Conservation (phyloP, 2,113 vertebrate species). For the Mirza zaza region DNA sequence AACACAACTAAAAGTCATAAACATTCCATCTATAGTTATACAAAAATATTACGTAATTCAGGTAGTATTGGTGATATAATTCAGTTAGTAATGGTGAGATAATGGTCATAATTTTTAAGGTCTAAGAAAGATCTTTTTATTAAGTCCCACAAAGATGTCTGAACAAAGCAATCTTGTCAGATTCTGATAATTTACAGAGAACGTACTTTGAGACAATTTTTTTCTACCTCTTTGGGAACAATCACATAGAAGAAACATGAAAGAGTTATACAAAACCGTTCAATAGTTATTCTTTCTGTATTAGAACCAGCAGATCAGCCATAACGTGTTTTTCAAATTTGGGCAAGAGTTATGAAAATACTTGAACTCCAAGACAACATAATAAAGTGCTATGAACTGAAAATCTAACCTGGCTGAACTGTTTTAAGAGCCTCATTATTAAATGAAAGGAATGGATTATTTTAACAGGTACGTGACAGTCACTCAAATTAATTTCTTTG, state of each 20-base stretch:
- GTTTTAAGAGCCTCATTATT: constrained; percentile 60
- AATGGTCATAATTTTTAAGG: constrained; percentile 15
- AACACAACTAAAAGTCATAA: constrained; percentile 3
- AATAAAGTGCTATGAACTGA: constrained; percentile 49
- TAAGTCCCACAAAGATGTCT: not conserved
- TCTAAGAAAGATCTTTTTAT: constrained; percentile 29
- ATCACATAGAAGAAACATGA: constrained; percentile 10
- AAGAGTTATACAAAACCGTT: constrained; percentile 22
- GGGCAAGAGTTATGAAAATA: constrained; percentile 59
- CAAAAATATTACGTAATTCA: constrained; percentile 1
- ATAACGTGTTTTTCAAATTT: constrained; percentile 47
- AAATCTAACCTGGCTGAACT: constrained; percentile 48
- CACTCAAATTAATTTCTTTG: not conserved
- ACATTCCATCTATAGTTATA: constrained; percentile 20
- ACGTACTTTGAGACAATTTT: not conserved
- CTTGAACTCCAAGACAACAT: constrained; percentile 50
- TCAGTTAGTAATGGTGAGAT: not conserved
- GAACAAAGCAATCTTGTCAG: not conserved
- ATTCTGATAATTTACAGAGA: not conserved
- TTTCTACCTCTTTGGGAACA: constrained; percentile 1
- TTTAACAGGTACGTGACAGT: constrained; percentile 47
- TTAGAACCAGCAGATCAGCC: constrained; percentile 38
- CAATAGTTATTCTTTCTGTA: not conserved
- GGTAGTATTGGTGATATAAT: not conserved
- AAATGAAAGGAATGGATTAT: constrained; percentile 35